Base-by-base conservation (phyloP, 2,888 invertebrate species). In the Molorchus minor region DNA sequence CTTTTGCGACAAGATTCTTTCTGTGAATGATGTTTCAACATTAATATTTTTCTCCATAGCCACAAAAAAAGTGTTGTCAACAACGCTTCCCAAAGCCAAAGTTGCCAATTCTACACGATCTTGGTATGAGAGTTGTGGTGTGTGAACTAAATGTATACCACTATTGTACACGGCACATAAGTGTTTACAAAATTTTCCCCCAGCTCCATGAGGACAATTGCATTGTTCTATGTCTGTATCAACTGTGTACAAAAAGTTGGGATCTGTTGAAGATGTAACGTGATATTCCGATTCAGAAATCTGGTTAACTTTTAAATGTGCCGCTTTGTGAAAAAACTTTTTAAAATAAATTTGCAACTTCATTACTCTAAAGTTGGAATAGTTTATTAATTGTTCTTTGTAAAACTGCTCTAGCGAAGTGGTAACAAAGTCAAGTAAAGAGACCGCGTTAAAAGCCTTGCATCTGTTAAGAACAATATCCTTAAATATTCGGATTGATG, bases 301-400 rank as follows among this genome's bases (percentile, higher is more conserved):
- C 5, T 25, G 5, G 8, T 25, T 8, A 25, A 25, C 25, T 25
- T 25, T 8, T 25, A n/a, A n/a, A n/a, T 25, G 25, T 25, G 8
- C 25, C 25, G 25, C 4, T 8, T 25, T 5, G 44, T 61, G 47
- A 52, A 44, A 53, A 52, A 52, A 45, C 25, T 46, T 57, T 40
- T 58, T 49, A 41, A 45, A 45, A 25, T 21, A 45, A n/a, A 21
- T 5, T n/a, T 21, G 45, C 7, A 21, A 20, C n/a, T 21, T 45
- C 21, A 45, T 45, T 15, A 21, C 25, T 21, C 20, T 3, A 21
- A 8, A 16, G 16, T 45, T 45, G 5, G 45, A 20, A 45, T n/a
- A 21, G 4, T 5, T n/a, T n/a, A 45, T 2, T 45, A 45, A 15
- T 10, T 45, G 20, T 47, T 33, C 15, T 19, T 47, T 33, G 30